These are phyloP conservation scores for Sebastes iracundus DNA, from an alignment of 2,797 vertebrate species.

Conservation along the genomic window DNA sequence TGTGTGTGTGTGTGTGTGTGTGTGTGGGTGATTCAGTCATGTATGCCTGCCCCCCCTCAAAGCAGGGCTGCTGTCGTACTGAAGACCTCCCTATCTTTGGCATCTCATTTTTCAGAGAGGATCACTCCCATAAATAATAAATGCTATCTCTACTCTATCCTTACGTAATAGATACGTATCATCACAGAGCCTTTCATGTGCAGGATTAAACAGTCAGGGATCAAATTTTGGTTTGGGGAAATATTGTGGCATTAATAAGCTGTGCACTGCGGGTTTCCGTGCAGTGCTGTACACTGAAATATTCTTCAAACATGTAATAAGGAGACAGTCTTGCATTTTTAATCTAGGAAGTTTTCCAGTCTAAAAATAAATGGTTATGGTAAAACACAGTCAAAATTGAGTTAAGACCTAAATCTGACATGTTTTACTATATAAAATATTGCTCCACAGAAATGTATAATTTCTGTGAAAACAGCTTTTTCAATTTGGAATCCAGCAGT, in stretches of 20 bases:
- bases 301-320: background rate
- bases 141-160: slow-evolving; percentile 62
- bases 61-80: slow-evolving; percentile 10
- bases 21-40: background rate
- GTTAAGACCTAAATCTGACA: background rate
- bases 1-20: slow-evolving; percentile 1
- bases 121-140: slow-evolving; percentile 73
- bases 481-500: background rate
- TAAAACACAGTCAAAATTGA: background rate
- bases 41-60: background rate
- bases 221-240: slow-evolving; percentile 54
- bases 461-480: background rate
- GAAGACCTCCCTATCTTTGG: slow-evolving; percentile 45
- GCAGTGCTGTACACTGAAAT: background rate
- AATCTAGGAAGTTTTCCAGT: background rate
- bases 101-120: slow-evolving; percentile 66
- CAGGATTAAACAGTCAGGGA: slow-evolving; percentile 53
- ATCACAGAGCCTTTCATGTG: slow-evolving; percentile 56
- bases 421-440: background rate
- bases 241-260: slow-evolving; percentile 34
- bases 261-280: background rate
- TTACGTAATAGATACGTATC: slow-evolving; percentile 69
- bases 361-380: background rate
- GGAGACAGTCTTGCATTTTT: background rate
- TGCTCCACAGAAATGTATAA: background rate